Percentiles rank a stretch among this genome's conserved stretches.
Evolutionary conservation across 2,888 invertebrate species (phyloP).

Genomic region (Apamea sordens): DNA sequence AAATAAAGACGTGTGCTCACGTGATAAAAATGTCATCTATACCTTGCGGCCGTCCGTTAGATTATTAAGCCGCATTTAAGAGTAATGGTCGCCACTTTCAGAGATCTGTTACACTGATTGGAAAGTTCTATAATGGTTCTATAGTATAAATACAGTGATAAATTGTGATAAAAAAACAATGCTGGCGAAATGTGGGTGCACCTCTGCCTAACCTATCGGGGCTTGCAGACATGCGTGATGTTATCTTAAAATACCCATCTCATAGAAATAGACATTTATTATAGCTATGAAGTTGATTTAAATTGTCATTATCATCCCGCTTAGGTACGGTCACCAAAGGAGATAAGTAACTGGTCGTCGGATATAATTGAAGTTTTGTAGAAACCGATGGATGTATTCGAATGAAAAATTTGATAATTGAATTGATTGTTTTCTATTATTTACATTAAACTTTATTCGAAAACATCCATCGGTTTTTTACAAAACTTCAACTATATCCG

Average conservation of each 20-base stretch:
- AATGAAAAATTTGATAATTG: too few relatives aligned
- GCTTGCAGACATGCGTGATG: too few relatives aligned
- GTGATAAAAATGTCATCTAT: conserved; percentile 48
- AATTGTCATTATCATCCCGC: background rate
- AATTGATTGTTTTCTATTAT: too few relatives aligned
- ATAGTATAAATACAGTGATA: background rate
- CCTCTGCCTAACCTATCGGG: background rate
- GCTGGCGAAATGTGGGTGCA: background rate
- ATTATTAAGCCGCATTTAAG: conserved; percentile 9
- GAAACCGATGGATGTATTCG: too few relatives aligned
- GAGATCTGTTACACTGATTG: conserved; percentile 15
- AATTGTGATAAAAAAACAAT: conserved; percentile 5
- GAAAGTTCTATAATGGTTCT: conserved; percentile 8
- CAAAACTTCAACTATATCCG: too few relatives aligned
- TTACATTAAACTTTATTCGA: too few relatives aligned
- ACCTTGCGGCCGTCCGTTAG: conserved; percentile 41
- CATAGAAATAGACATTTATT: background rate
- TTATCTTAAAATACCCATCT: background rate
- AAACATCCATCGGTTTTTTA: too few relatives aligned
- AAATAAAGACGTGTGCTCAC: conserved; percentile 14
- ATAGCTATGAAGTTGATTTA: background rate
- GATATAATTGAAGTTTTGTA: too few relatives aligned
- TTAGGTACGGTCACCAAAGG: background rate
- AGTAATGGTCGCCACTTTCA: conserved; percentile 9
- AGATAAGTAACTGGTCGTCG: too few relatives aligned